These are phyloP conservation scores for Synodontis membranacea DNA, from an alignment of 2,113 vertebrate species.

Conservation along the genomic window DNA sequence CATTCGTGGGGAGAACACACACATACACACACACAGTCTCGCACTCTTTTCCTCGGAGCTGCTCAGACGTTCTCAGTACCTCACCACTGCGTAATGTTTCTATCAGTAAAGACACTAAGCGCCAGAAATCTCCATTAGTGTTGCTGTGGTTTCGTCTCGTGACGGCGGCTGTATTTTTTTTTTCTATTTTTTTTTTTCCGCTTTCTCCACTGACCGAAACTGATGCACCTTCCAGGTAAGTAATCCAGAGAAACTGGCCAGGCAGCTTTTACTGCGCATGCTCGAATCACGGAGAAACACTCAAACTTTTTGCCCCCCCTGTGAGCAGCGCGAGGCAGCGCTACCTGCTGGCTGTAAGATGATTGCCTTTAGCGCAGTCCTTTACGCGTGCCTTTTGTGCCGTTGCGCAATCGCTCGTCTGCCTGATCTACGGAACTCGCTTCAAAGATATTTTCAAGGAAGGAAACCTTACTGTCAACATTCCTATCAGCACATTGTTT, in stretches of 20 bases:
- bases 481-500: neutral
- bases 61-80: no score
- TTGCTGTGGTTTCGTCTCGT: neutral
- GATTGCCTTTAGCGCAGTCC: neutral
- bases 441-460: neutral
- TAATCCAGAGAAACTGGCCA: conserved; percentile 78
- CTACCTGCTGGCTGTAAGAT: conserved; percentile 65
- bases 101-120: no score
- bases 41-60: neutral
- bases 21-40: neutral
- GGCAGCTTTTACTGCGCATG: conserved; percentile 76
- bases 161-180: neutral
- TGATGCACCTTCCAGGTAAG: conserved; percentile 74
- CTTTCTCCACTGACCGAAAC: conserved; percentile 65
- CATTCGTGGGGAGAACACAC: neutral
- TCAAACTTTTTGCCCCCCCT: conserved; percentile 69
- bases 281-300: conserved; percentile 65
- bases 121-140: neutral
- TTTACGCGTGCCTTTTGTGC: neutral
- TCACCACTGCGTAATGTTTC: neutral
- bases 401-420: neutral
- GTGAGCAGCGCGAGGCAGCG: conserved; percentile 62
- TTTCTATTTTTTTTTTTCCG: neutral
- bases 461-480: neutral
- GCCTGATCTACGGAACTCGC: neutral